Evolutionary conservation across 1,140 invertebrate species (phyloP).

Genomic region (Neotoxoptera formosana): DNA sequence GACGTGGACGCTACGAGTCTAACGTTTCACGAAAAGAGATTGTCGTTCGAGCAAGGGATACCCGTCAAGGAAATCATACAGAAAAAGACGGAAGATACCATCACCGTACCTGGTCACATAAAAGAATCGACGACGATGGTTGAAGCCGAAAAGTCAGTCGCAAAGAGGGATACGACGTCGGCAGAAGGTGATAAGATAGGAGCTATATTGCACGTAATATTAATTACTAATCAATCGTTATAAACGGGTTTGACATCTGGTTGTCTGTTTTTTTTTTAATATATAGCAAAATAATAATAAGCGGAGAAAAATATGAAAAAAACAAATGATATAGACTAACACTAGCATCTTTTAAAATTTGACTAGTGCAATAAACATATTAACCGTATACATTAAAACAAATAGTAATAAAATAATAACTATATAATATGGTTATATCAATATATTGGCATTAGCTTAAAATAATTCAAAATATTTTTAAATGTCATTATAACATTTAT

Average conservation of each 20-base stretch:
- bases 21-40: slow-evolving; percentile 64
- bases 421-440: neutral
- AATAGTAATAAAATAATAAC: neutral
- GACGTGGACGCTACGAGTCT: slow-evolving; percentile 64
- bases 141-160: neutral
- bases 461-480: too few relatives aligned
- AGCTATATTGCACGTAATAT: neutral
- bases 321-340: neutral
- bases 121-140: neutral
- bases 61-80: slow-evolving; percentile 60
- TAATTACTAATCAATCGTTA: neutral
- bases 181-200: neutral
- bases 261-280: neutral
- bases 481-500: too few relatives aligned
- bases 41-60: slow-evolving; percentile 65
- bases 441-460: too few relatives aligned
- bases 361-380: neutral
- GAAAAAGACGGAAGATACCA: slow-evolving; percentile 60
- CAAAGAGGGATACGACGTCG: neutral
- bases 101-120: neutral
- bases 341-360: neutral
- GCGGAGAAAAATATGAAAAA: neutral
- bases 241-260: neutral
- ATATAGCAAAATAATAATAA: neutral
- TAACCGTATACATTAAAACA: neutral